Evolutionary conservation across 2,113 vertebrate species (phyloP), one percentile per base, ranked within the genome.

Genomic region (Lycocorax pyrrhopterus): DNA sequence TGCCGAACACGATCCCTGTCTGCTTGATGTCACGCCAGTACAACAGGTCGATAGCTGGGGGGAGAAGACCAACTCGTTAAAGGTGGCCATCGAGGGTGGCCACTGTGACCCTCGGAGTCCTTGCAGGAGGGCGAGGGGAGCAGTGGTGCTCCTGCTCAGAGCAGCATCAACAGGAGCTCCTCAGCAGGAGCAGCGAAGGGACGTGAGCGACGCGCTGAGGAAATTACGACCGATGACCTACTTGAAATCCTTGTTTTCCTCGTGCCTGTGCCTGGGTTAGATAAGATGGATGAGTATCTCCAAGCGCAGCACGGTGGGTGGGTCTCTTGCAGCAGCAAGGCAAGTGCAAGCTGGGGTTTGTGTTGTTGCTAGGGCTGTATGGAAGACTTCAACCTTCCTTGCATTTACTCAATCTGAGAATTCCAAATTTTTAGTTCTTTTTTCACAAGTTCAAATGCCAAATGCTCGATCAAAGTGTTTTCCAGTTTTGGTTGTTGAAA

Each of bases 21-120:
- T 99, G 99, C 98, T 99, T 99, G 97, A 99, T 97, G 95, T 99
- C 99, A 82, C 98, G 98, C 99, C 99, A 99, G 98, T 99, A 99
- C 84, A 99, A 98, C 97, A 99, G 98, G 97, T 99, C 99, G 52
- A 99, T 98, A 51, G 98, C 99, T 99, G 98, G 9, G 60, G 89
- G 93, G 72, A 87, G 79, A 93, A 92, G 53, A 91, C 1, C 22
- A 58, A 66, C 39, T 3, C 5, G 66, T 96, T 85, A 96, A 69
- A 84, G 66, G 43, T 25, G 8, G 73, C 27, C 16, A 2, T 5
- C 12, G 0, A 43, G 27, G 32, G 23, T 1, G 47, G n/a, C 46
- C 44, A 6, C 69, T 2, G 73, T 0, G 3, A 21, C 14, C 26
- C 77, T 23, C 1, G 0, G 66, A 74, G 41, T 6, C n/a, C 58